Evolutionary conservation across 2,888 invertebrate genomes (phyloP).

Genomic region (Oscheius onirici): DNA sequence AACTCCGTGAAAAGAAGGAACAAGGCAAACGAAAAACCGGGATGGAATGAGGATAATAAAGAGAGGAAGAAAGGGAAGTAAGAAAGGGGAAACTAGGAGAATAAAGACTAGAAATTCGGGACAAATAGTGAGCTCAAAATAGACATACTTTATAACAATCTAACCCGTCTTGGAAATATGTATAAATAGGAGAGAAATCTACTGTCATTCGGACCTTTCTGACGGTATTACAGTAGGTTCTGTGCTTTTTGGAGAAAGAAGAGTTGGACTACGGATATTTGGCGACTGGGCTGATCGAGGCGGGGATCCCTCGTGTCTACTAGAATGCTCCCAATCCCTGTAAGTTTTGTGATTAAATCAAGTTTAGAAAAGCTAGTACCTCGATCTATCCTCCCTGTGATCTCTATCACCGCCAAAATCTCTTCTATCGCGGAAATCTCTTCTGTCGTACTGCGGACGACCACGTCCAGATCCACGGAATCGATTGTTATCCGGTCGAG

Average conservation of each 20-base stretch:
- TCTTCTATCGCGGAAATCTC: conserved; percentile 17
- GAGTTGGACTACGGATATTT: neutral
- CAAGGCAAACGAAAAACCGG: neutral
- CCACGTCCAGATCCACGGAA: neutral
- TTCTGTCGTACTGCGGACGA: neutral
- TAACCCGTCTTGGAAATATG: neutral
- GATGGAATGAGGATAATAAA: neutral
- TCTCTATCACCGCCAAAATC: conserved; percentile 4
- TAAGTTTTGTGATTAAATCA: neutral
- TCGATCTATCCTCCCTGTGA: neutral
- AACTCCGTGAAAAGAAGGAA: neutral
- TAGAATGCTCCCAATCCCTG: conserved; percentile 1
- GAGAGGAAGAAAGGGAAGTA: neutral
- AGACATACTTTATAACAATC: neutral
- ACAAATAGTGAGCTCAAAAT: too few relatives aligned
- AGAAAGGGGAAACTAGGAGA: neutral
- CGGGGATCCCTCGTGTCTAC: neutral
- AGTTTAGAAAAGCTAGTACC: too few relatives aligned
- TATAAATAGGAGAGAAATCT: neutral
- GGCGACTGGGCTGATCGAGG: neutral
- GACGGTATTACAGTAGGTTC: neutral
- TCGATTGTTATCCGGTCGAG: neutral
- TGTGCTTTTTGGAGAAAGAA: neutral
- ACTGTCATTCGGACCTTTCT: neutral
- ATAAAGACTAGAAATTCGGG: too few relatives aligned